Percentiles rank a stretch among this genome's conserved stretches.
Conservation (phyloP, 92 coral and sea anemone species). For the Muricea muricata region DNA sequence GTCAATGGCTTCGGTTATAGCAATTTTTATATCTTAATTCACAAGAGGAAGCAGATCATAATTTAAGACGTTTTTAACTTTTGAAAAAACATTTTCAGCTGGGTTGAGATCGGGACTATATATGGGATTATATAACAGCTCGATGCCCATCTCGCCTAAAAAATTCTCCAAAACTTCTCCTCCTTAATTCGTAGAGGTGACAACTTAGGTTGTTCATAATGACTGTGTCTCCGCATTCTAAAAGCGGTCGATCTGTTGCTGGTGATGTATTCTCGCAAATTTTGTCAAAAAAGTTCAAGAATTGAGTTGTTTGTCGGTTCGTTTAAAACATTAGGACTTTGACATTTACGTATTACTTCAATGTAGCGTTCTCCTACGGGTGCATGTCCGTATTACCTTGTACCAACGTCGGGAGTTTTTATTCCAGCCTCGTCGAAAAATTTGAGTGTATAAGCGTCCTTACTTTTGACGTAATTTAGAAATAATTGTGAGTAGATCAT, state of each 20-base stretch:
- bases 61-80: conserved; percentile 33
- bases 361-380: conserved; percentile 23
- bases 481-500: conserved; percentile 49
- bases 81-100: conserved; percentile 37
- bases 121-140: conserved; percentile 39
- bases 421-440: conserved; percentile 46
- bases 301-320: conserved; percentile 15
- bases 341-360: conserved; percentile 10
- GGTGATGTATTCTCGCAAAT: conserved; percentile 1
- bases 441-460: conserved; percentile 24
- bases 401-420: conserved; percentile 12
- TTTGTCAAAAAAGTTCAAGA: conserved; percentile 16
- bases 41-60: conserved; percentile 32
- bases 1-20: conserved; percentile 40
- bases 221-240: conserved; percentile 52
- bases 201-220: conserved; percentile 45
- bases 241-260: conserved; percentile 39
- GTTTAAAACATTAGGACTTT: conserved; percentile 39
- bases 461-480: neutral
- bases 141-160: conserved; percentile 18
- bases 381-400: conserved; percentile 15
- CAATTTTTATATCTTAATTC: conserved; percentile 36
- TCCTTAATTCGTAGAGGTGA: conserved; percentile 48
- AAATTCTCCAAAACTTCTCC: conserved; percentile 38
- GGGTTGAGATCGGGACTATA: conserved; percentile 53